phyloP scores from a whole-genome alignment of 2,113 vertebrate species.

The Chloroceryle aenea region DNA sequence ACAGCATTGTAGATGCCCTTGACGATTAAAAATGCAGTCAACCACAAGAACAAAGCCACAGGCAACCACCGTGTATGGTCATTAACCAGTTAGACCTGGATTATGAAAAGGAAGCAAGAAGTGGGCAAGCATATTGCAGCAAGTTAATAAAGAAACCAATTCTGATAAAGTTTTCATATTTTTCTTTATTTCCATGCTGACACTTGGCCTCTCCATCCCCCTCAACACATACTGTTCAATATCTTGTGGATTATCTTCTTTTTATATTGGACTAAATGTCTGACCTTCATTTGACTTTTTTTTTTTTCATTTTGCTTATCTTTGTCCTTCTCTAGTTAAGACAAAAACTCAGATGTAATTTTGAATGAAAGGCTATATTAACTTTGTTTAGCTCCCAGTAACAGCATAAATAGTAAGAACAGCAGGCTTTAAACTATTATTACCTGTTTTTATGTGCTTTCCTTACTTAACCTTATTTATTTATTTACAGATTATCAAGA shows the following conservation, averaged over 20 bases:
- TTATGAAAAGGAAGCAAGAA: not conserved
- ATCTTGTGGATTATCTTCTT: not conserved
- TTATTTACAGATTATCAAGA: not conserved
- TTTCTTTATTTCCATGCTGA: not conserved
- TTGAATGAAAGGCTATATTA: not conserved
- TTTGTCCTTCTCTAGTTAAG: not conserved
- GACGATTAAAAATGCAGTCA: not conserved
- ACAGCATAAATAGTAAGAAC: not conserved
- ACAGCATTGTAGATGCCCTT: conserved; percentile 17
- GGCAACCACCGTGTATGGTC: not conserved
- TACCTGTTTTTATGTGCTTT: not conserved
- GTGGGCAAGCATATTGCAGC: not conserved
- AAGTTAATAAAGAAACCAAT: not conserved
- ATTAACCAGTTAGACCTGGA: not conserved
- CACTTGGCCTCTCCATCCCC: not conserved
- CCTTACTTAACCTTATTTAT: not conserved
- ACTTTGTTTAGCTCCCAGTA: not conserved
- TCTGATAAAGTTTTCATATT: not conserved
- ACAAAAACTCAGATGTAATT: not conserved
- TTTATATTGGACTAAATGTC: not conserved
- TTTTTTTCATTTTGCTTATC: not conserved
- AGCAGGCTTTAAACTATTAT: not conserved
- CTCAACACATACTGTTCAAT: not conserved
- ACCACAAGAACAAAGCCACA: conserved; percentile 1
- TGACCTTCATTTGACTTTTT: not conserved